Base-by-base conservation (phyloP, 1,140 invertebrate genomes). In the Calliopsis andreniformis region DNA sequence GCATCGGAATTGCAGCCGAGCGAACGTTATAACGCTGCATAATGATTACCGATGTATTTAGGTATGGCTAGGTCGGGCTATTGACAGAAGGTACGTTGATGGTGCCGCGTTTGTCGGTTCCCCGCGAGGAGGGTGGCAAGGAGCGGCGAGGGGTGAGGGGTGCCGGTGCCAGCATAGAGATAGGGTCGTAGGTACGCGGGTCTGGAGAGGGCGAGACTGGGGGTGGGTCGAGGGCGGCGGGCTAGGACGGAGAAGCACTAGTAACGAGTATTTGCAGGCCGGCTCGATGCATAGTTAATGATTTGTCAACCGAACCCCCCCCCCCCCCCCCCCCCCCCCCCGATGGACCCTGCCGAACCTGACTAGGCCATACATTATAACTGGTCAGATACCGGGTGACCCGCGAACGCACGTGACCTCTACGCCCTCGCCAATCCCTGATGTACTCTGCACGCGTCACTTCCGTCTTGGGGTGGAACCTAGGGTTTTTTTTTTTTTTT, bases 251-350 rank as follows among this genome's bases (percentile, higher is more conserved):
- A 86, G 88, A 89, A 86, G 87, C 86, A 89, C 86, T 89, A 87
- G 90, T 92, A 92, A 92, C 90, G 91, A 92, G 91, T 92, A 92
- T 92, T 92, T 92, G 90, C 91, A 89, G 89, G 90, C 83, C 86
- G 84, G 88, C 89, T 91, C 89, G 91, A 92, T 91, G 91, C 91
- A 92, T 92, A 91, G 91, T 91, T 92, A 92, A 92, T 92, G 91
- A 92, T 92, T 92, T 91, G 91, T 92, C 91, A 92, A 92, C 89
- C 78, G 58, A 89, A 82, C 70, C 77, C 70, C 61, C 35, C 35
- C 35, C 35, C 35, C 10, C 35, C 35, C 35, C 35, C 35, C 10
- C 35, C 35, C 35, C 4, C 3, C 35, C 4, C 35, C 80, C 80
- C 77, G 80, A 78, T 87, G 86, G 85, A 88, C 85, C 87, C 82